Conservation (phyloP, 2,888 invertebrate species). For the Amblyjoppa fuscipennis region DNA sequence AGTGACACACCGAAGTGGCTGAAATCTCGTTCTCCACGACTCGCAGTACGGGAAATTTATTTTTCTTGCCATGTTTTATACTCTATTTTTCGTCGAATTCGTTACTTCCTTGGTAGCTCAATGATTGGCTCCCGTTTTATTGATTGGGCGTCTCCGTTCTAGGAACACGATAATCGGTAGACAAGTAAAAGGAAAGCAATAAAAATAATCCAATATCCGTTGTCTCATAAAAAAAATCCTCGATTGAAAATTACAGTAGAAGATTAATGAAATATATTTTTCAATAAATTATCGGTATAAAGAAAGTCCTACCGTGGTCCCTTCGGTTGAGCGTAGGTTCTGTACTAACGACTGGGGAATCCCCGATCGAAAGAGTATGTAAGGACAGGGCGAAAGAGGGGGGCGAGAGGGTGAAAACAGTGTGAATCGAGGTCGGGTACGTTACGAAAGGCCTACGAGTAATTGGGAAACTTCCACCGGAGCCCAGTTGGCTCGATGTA, state of each 20-base stretch:
- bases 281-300: not conserved
- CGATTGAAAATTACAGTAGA: not conserved
- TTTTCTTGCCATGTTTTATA: not conserved
- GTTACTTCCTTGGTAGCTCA: not conserved
- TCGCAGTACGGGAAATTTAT: no score
- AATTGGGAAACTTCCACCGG: conserved; percentile 44
- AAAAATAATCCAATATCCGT: not conserved
- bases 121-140: no score
- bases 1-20: not conserved
- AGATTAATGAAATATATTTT: not conserved
- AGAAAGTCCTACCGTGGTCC: not conserved
- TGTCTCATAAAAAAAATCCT: not conserved
- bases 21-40: not conserved
- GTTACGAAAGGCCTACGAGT: conserved; percentile 39
- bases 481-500: not conserved
- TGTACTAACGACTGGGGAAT: not conserved
- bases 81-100: not conserved
- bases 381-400: not conserved
- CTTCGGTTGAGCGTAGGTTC: not conserved
- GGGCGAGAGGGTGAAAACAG: conserved; percentile 19
- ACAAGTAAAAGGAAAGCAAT: no score
- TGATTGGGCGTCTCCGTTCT: no score
- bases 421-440: conserved; percentile 31
- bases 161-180: no score
- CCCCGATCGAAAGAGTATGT: conserved; percentile 17